A percentile compares a stretch with the other conserved stretches of the same genome.
Evolutionary conservation across 1,140 invertebrate genomes (phyloP).

Genomic region (Brachionus sp.): DNA sequence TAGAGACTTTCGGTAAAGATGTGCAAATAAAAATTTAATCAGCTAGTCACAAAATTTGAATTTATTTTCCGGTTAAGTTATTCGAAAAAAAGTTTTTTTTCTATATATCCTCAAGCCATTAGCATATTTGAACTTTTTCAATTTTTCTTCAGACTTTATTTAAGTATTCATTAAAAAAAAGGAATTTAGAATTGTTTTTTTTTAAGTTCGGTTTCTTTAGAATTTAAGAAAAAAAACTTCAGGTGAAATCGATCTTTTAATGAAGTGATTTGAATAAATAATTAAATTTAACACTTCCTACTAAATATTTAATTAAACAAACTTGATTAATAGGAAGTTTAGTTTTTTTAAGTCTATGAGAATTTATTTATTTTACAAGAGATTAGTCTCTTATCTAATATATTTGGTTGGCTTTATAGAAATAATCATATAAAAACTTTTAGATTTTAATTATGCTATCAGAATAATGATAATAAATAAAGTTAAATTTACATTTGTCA

Average conservation of each 20-base stretch:
- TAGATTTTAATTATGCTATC: not conserved
- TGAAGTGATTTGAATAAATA: not conserved
- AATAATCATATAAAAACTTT: not conserved
- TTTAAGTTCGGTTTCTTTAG: not conserved
- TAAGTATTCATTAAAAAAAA: not conserved
- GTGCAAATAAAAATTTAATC: not conserved
- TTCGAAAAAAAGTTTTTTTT: not conserved
- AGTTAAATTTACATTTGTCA: not conserved
- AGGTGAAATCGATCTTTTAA: not conserved
- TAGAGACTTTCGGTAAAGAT: not conserved
- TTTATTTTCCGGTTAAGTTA: not conserved
- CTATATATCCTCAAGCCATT: not conserved
- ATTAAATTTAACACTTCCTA: constrained; percentile 4
- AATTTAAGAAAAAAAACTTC: not conserved
- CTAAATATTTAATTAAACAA: not conserved
- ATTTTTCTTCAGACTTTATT: not conserved
- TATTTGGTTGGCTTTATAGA: not conserved
- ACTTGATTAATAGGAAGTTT: not conserved
- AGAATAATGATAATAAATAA: not conserved
- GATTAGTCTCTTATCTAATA: not conserved
- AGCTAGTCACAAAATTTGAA: not conserved
- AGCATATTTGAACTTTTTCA: not conserved
- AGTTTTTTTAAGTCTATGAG: not conserved
- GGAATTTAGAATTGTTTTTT: not conserved
- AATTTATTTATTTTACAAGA: not conserved